These are phyloP conservation scores for Felis chaus DNA, from an alignment of 2,113 vertebrate species.

Conservation along the genomic window DNA sequence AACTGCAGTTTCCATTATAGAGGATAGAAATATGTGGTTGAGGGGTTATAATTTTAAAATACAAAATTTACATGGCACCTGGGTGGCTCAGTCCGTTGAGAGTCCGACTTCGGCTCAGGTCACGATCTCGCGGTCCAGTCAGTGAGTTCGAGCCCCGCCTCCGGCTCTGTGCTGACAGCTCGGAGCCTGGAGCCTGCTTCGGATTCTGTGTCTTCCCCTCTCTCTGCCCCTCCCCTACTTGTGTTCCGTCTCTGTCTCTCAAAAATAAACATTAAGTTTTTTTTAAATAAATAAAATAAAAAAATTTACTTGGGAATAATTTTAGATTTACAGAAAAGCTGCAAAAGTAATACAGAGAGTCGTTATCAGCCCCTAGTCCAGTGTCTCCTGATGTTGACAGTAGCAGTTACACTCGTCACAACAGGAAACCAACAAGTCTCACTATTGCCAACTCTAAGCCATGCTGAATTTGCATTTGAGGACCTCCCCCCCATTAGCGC, in stretches of 20 bases:
- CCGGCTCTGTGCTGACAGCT: no score
- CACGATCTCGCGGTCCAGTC: no score
- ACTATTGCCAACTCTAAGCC: not conserved
- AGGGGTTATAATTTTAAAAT: not conserved
- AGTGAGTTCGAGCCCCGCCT: no score
- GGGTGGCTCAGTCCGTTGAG: no score
- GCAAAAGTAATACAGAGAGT: not conserved
- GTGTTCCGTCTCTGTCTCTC: no score
- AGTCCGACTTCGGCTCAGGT: no score
- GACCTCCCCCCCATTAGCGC: rapidly evolving
- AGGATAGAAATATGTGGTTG: not conserved
- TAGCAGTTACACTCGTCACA: rapidly evolving
- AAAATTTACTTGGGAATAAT: not conserved
- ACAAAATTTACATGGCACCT: not conserved
- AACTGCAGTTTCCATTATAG: not conserved
- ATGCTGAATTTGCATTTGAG: not conserved
- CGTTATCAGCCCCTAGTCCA: rapidly evolving
- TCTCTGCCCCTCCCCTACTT: no score
- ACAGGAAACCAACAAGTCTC: not conserved
- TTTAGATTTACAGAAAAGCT: not conserved
- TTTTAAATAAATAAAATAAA: not conserved
- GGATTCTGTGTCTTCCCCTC: no score
- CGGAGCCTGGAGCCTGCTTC: no score
- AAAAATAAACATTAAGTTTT: no score
- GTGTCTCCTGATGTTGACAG: rapidly evolving